Evolutionary conservation across 2,797 vertebrate species (phyloP), one percentile per base, ranked within the genome.

Genomic region (Ispidina picta): DNA sequence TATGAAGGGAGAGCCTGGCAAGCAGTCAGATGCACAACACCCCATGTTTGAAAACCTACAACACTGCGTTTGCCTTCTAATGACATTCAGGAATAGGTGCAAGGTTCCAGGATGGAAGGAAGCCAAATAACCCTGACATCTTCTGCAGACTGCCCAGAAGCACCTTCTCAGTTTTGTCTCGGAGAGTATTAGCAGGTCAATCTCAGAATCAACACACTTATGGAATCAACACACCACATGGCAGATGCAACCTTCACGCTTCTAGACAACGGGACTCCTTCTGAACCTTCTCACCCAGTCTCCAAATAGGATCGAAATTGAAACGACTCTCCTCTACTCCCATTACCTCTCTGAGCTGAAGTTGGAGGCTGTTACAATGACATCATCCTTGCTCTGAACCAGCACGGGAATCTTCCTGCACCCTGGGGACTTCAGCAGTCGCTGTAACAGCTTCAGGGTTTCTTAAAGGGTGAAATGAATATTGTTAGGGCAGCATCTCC

Each of bases 341-440:
- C 58, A 2, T 95, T 96, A 99, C 99, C 99, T 99, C 98, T 99
- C 99, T 4, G 99, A 99, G 94, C 99, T 99, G 97, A 99, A 99
- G 98, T 99, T 99, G 92, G 99, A 99, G 64, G 99, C 99, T 0
- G 99, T 99, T 83, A 99, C 98, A 43, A 99, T 99, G 96, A 99
- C 99, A 65, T 99, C 98, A n/a, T 99, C 99, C 94, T 98, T 99
- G 97, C 98, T 99, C 97, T 99, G 99, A 56, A 99, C 99, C 95
- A 99, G 97, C 70, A 99, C 99, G 1, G 99, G 99, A 92, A 99
- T 99, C 98, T 99, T 99, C 95, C 99, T 98, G 94, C 99, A 99
- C 86, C 99, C 99, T 12, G 99, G 99, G 17, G 99, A 99, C 97
- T 99, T 99, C 85, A 99, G 98, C 91, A 99, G 97, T 97, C 99